Evolutionary conservation across 2,113 vertebrate species (phyloP), one percentile per base, ranked within the genome.

Genomic region (Noctilio leporinus): DNA sequence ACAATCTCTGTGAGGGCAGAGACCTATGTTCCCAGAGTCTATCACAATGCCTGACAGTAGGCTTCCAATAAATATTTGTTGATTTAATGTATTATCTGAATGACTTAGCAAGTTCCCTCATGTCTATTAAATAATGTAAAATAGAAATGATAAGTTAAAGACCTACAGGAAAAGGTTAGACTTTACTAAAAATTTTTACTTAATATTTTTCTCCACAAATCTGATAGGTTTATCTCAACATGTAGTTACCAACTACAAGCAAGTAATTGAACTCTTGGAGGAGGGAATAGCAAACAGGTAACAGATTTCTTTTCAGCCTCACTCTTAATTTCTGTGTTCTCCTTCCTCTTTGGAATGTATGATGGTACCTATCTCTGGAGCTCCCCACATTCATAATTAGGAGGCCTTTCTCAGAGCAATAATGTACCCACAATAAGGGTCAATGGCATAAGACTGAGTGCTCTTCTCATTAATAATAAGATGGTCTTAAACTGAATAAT

Each of bases 281-380:
- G 98, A 99, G 97, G 99, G 99, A 96, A 99, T 99, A 95, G 98
- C 99, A 97, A 99, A 99, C 98, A 99, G 99, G 99, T 99, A 98
- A 95, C 62, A 57, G 62, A 45, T 97, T 95, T 94, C 26, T 75
- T 93, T 80, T 75, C 4, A 80, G 69, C 43, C n/a, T 81, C 78
- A 33, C 64, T 73, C 20, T 77, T 65, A 45, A 75, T 20, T 59
- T 28, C 45, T 88, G 33, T 94, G 88, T 87, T 76, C 35, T 73
- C 73, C 24, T 72, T 64, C 19, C 53, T 47, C 49, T 89, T 85
- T 51, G 64, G 43, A 77, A 17, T 93, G 15, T 57, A 24, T 77
- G 24, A 33, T 30, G n/a, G 53, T 16, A n/a, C 69, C 76, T 86
- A n/a, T 19, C 0, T 94, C 89, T 96, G 78, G 1, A 51, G 28